Percentiles rank a stretch among this genome's conserved stretches.
phyloP scores from a whole-genome alignment of 2,888 invertebrate species.

The Harpalus rubripes region DNA sequence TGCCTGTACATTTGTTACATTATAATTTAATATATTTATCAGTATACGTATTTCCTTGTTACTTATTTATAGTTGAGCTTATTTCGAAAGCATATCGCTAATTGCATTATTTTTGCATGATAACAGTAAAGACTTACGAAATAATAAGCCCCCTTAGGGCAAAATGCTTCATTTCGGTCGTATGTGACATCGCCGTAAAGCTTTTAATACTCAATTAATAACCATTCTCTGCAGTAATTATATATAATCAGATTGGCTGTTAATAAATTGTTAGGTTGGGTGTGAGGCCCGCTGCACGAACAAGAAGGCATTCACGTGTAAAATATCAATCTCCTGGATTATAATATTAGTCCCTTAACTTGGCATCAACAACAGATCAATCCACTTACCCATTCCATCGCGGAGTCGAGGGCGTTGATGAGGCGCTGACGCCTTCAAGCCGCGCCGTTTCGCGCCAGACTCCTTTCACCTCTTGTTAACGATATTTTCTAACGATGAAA shows the following conservation, averaged over 20 bases:
- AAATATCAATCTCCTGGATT: slow-evolving; percentile 62
- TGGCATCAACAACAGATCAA: slow-evolving; percentile 63
- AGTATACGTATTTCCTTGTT: no score
- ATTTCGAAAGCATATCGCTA: no score
- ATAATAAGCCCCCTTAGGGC: slow-evolving; percentile 1
- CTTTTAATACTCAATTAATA: slow-evolving; percentile 41
- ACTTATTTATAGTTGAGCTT: no score
- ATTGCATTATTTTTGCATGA: background rate
- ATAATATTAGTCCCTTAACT: slow-evolving; percentile 61
- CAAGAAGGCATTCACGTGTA: slow-evolving; percentile 57
- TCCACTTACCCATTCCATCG: slow-evolving; percentile 53
- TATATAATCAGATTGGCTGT: slow-evolving; percentile 55
- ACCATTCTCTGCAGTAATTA: slow-evolving; percentile 42
- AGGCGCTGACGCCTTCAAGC: background rate
- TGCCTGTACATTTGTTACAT: no score
- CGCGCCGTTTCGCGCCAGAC: background rate
- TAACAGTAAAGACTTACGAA: background rate
- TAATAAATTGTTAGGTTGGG: slow-evolving; percentile 44
- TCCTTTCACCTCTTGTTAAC: no score
- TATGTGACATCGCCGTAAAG: slow-evolving; percentile 39
- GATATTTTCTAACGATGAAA: no score
- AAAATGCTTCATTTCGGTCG: background rate
- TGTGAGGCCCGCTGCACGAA: background rate
- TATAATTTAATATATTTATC: no score
- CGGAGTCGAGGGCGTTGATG: background rate